Conservation (phyloP, 2,888 invertebrate species). For the Tineola bisselliella region DNA sequence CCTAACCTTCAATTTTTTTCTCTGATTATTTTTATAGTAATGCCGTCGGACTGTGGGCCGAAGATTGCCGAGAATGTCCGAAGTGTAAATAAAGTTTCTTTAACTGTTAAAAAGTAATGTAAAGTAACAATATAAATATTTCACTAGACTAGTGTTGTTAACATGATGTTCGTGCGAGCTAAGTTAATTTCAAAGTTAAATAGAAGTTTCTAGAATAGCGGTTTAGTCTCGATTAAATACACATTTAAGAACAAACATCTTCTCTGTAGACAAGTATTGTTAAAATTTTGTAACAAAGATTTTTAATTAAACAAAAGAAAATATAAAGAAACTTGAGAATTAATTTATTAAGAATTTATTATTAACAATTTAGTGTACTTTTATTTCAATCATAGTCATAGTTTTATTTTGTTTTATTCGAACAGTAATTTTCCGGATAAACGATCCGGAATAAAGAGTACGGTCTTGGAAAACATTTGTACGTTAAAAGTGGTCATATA, state of each 20-base stretch:
- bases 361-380: too few relatives aligned
- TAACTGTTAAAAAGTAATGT: not conserved
- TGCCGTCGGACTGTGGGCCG: too few relatives aligned
- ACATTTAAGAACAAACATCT: not conserved
- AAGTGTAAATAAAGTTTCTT: too few relatives aligned
- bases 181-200: constrained; percentile 2
- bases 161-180: not conserved
- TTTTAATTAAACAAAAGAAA: too few relatives aligned
- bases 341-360: too few relatives aligned
- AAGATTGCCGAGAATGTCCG: too few relatives aligned
- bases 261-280: not conserved
- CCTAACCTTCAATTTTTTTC: too few relatives aligned
- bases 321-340: too few relatives aligned
- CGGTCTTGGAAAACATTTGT: not conserved
- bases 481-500: not conserved
- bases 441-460: not conserved
- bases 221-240: not conserved
- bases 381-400: not conserved
- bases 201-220: not conserved
- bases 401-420: not conserved
- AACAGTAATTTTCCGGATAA: not conserved
- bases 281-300: not conserved
- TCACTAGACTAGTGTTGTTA: not conserved
- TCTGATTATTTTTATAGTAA: too few relatives aligned
- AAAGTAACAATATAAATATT: not conserved